Evolutionary conservation across 2,113 vertebrate species (phyloP).

Genomic region (Rhinolophus sinicus): DNA sequence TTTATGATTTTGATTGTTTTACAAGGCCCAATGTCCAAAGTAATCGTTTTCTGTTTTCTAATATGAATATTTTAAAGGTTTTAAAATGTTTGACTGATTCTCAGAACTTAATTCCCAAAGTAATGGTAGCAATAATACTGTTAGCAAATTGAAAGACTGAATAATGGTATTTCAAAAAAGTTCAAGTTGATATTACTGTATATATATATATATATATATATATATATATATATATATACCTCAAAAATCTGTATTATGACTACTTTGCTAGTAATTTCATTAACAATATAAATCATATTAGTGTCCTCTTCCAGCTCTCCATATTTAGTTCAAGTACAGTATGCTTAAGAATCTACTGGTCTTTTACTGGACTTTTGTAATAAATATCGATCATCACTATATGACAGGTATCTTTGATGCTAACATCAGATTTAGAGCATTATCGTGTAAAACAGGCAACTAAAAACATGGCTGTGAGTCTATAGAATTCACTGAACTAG

Average conservation of each 20-base stretch:
- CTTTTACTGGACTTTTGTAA: not conserved
- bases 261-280: not conserved
- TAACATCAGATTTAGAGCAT: not conserved
- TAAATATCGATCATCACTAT: not conserved
- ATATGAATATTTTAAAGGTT: not conserved
- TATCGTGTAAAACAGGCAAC: not conserved
- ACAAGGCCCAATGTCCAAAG: accelerated
- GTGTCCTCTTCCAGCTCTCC: not conserved
- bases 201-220: no score
- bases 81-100: not conserved
- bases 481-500: not conserved
- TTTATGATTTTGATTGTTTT: not conserved
- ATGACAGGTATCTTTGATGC: not conserved
- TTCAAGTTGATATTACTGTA: not conserved
- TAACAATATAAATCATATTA: not conserved
- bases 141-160: not conserved
- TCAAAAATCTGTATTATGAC: not conserved
- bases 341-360: not conserved
- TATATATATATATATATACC: no score
- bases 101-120: not conserved
- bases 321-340: not conserved
- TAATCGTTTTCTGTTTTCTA: not conserved
- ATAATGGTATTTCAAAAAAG: not conserved
- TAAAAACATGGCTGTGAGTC: not conserved
- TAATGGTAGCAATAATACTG: not conserved